phyloP scores from a whole-genome alignment of 2,888 invertebrate genomes.

The Machimus rusticus region DNA sequence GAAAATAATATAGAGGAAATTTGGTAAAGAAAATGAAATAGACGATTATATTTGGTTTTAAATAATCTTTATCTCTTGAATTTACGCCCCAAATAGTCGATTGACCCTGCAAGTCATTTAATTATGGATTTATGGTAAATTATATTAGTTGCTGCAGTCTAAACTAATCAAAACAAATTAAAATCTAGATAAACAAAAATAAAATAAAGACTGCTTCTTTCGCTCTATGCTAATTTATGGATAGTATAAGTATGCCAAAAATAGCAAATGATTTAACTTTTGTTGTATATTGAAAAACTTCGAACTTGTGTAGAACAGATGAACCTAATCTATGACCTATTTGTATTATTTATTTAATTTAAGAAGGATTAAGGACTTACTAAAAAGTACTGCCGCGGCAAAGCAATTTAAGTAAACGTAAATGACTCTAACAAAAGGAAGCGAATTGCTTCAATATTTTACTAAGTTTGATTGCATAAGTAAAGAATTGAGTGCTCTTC shows the following conservation, averaged over 20 bases:
- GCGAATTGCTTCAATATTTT: not conserved
- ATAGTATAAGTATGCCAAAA: not conserved
- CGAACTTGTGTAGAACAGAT: not conserved
- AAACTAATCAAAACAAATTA: not conserved
- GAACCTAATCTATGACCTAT: not conserved
- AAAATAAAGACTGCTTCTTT: not conserved
- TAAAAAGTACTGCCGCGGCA: not conserved
- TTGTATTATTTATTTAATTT: not conserved
- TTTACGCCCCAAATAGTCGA: not conserved
- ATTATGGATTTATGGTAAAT: not conserved
- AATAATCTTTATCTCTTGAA: not conserved
- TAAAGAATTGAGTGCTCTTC: not conserved
- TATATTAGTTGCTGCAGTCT: not conserved
- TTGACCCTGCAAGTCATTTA: not conserved
- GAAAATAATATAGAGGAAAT: not conserved
- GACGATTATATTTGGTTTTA: not conserved
- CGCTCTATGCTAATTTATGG: not conserved
- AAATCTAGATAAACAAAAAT: not conserved
- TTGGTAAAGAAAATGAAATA: not conserved
- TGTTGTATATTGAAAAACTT: not conserved
- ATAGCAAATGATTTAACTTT: not conserved
- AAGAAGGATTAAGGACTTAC: not conserved
- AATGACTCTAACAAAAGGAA: not conserved
- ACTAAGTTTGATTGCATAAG: not conserved
- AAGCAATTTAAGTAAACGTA: not conserved